Evolutionary conservation across 1,140 invertebrate genomes (phyloP).

Genomic region (Heliconius hermathena): DNA sequence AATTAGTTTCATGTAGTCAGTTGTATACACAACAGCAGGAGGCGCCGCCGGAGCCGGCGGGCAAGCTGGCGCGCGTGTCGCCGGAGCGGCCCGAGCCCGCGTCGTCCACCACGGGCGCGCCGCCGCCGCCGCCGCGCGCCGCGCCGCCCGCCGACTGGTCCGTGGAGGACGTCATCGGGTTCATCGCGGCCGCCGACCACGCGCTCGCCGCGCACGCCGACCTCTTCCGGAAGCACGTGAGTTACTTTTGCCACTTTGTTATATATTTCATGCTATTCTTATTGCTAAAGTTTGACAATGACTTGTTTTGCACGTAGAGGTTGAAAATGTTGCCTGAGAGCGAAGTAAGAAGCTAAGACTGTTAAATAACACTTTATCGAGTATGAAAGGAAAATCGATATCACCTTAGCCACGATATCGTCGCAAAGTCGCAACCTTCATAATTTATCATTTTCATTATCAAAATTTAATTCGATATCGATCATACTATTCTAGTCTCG

Average conservation of each 20-base stretch:
- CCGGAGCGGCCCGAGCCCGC: conserved; percentile 69
- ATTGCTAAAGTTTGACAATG: neutral
- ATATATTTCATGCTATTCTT: conserved; percentile 1
- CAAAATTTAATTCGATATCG: neutral
- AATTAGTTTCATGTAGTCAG: too few species aligned
- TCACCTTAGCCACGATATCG: too few species aligned
- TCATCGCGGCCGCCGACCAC: conserved; percentile 92
- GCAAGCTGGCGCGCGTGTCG: conserved; percentile 62
- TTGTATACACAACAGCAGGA: too few species aligned
- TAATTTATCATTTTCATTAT: neutral
- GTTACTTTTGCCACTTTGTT: conserved; percentile 59
- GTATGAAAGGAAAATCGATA: too few species aligned
- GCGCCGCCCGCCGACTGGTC: conserved; percentile 93
- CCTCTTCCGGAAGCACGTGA: conserved; percentile 96
- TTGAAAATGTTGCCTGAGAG: too few species aligned
- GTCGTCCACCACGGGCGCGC: conserved; percentile 73
- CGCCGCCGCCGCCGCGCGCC: conserved; percentile 75
- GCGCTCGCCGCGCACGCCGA: conserved; percentile 93
- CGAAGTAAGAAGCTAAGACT: too few species aligned
- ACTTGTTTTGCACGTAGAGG: neutral
- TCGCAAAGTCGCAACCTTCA: neutral
- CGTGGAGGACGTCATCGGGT: conserved; percentile 96
- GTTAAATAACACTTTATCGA: too few species aligned
- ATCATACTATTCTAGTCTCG: neutral
- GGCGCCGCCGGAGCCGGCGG: conserved; percentile 38